Evolutionary conservation across 2,797 vertebrate genomes (phyloP), one percentile per base, ranked within the genome.

Genomic region (Heteromormyrus szaboi): DNA sequence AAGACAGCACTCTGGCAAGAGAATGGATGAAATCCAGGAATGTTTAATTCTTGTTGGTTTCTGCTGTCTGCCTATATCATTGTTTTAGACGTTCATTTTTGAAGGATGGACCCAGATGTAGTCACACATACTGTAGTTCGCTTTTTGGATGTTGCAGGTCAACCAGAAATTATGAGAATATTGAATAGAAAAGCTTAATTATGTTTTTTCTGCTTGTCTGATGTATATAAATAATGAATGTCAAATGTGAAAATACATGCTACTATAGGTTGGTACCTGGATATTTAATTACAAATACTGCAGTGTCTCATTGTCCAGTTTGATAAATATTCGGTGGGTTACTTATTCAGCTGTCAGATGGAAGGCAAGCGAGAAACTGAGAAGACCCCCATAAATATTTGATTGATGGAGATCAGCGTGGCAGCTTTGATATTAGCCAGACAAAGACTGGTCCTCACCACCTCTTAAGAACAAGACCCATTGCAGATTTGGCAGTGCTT

Each of bases 341-440:
- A 90, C 65, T 62, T 89, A 89, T 89, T 89, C 85, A 90, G 91
- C 92, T 95, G 94, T 93, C 92, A 93, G 91, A 87, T 89, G 92
- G 92, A 91, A 91, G 56, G 86, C 88, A 90, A 65, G 88, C 84
- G 59, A 85, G 92, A 94, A 95, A 94, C 89, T 91, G 94, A 95
- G 93, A 95, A 90, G 92, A 87, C 85, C 72, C 81, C 29, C 84
- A 94, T 95, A 90, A 95, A 95, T 95, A 95, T 95, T 95, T 95
- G 90, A 96, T 95, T 81, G 89, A 89, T 88, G 88, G 68, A 19
- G 90, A 91, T 92, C 89, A 48, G 86, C 53, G 9, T 90, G 89
- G 86, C 85, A 72, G 22, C 86, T 62, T 62, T 53, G 88, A 89
- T 86, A 37, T 54, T 48, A 87, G 33, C 14, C 89, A 89, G 88